Percentiles rank a stretch among this genome's conserved stretches.
Conservation (phyloP, 2,888 invertebrate species). For the Graphium colonna region DNA sequence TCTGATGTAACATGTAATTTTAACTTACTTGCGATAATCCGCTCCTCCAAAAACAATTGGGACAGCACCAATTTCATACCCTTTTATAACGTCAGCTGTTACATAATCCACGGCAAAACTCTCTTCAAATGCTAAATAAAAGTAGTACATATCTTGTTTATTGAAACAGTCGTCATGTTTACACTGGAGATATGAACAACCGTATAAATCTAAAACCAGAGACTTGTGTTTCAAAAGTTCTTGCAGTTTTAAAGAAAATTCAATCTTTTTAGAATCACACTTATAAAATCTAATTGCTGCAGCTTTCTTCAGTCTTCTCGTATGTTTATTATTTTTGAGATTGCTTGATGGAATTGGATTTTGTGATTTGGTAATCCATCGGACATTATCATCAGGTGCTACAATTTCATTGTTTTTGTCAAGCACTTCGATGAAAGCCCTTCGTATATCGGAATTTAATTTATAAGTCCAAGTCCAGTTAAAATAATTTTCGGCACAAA, state of each 20-base stretch:
- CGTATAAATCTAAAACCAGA: conserved; percentile 70
- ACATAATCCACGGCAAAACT: conserved; percentile 55
- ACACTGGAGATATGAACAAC: conserved; percentile 47
- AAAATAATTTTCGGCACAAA: conserved; percentile 50
- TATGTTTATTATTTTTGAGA: conserved; percentile 40
- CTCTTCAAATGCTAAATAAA: conserved; percentile 55
- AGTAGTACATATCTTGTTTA: conserved; percentile 50
- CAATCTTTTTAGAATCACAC: conserved; percentile 37
- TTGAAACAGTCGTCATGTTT: conserved; percentile 41
- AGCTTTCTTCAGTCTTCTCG: conserved; percentile 30
- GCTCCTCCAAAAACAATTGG: conserved; percentile 84
- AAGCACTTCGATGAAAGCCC: conserved; percentile 57
- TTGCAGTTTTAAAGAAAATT: conserved; percentile 48
- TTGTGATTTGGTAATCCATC: conserved; percentile 38
- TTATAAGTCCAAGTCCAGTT: conserved; percentile 74
- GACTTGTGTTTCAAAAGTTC: conserved; percentile 52
- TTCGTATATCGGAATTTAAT: conserved; percentile 57
- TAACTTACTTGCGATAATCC: conserved; percentile 77
- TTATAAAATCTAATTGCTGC: conserved; percentile 38
- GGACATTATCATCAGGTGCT: conserved; percentile 43
- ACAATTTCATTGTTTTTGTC: conserved; percentile 42
- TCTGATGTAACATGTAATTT: conserved; percentile 32
- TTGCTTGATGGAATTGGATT: conserved; percentile 9
- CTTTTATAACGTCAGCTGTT: conserved; percentile 54
- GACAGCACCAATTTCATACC: conserved; percentile 78